These are phyloP conservation scores for Bubo blakistoni DNA, from an alignment of 2,113 vertebrate genomes.

Conservation along the genomic window DNA sequence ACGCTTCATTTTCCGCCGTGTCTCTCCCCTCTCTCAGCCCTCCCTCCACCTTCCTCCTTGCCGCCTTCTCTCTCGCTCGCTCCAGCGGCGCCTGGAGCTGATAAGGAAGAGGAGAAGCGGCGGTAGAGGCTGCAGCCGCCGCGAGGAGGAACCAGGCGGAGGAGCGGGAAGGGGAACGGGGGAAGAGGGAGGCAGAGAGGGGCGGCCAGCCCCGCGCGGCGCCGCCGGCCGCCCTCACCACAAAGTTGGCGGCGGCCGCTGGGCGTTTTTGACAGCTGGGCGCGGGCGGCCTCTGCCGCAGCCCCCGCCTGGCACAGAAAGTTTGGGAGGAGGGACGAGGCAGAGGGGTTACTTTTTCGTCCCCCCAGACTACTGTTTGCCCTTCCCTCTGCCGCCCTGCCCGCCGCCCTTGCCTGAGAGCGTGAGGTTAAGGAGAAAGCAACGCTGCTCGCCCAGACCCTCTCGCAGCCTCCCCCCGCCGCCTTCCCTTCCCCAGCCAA, in stretches of 20 bases:
- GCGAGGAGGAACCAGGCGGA: constrained; percentile 16
- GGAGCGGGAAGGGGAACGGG: not conserved
- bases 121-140: not conserved
- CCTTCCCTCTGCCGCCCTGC: not conserved
- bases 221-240: not conserved
- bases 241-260: constrained; percentile 63
- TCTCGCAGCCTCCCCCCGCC: not conserved
- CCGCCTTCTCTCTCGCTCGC: not conserved
- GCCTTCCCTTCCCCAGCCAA: not conserved
- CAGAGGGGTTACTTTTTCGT: not conserved
- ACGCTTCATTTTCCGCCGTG: not conserved
- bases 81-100: constrained; percentile 40
- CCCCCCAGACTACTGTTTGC: not conserved
- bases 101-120: constrained; percentile 36
- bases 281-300: constrained; percentile 38
- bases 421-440: not conserved
- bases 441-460: not conserved
- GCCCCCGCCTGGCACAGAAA: not conserved
- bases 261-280: constrained; percentile 70
- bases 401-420: not conserved
- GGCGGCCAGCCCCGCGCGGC: not conserved
- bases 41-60: not conserved
- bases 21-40: not conserved
- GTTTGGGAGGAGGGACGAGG: not conserved
- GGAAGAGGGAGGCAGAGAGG: not conserved